Conservation (phyloP, 2,113 vertebrate genomes). For the Eublepharis macularius region DNA sequence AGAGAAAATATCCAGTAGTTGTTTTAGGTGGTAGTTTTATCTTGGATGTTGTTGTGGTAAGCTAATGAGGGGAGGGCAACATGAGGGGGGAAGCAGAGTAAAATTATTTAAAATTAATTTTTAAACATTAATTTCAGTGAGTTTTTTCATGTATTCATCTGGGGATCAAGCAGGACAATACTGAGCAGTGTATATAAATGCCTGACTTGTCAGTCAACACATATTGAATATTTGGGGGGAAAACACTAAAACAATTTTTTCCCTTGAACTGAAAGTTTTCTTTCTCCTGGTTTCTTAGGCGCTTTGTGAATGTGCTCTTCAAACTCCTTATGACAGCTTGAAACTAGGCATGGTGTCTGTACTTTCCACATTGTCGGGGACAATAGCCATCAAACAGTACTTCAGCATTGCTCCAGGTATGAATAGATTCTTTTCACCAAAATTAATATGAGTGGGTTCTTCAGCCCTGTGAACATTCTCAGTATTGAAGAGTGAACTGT, state of each 20-base stretch:
- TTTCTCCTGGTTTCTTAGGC: conserved; percentile 70
- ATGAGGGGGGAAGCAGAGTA: too few relatives aligned
- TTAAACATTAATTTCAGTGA: background rate
- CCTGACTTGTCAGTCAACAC: background rate
- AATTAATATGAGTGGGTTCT: background rate
- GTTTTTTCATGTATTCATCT: background rate
- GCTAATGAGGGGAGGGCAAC: too few relatives aligned
- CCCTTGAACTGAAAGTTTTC: conserved; percentile 25
- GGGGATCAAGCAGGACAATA: background rate
- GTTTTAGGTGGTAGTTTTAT: too few relatives aligned
- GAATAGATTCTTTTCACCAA: background rate
- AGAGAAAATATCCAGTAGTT: background rate
- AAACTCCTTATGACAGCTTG: conserved; percentile 90
- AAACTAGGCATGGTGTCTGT: conserved; percentile 96
- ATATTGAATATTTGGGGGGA: too few relatives aligned
- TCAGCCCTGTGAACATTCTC: background rate
- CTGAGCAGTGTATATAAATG: background rate
- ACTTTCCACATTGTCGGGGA: conserved; percentile 88
- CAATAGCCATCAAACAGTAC: conserved; percentile 95
- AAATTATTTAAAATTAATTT: background rate
- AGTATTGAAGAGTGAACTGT: background rate
- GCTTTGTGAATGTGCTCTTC: conserved; percentile 94
- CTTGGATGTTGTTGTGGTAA: too few relatives aligned
- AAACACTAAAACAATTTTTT: too few relatives aligned
- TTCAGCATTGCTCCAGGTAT: conserved; percentile 85